phyloP scores from a whole-genome alignment of 2,113 vertebrate species.

The Ellobius talpinus region DNA sequence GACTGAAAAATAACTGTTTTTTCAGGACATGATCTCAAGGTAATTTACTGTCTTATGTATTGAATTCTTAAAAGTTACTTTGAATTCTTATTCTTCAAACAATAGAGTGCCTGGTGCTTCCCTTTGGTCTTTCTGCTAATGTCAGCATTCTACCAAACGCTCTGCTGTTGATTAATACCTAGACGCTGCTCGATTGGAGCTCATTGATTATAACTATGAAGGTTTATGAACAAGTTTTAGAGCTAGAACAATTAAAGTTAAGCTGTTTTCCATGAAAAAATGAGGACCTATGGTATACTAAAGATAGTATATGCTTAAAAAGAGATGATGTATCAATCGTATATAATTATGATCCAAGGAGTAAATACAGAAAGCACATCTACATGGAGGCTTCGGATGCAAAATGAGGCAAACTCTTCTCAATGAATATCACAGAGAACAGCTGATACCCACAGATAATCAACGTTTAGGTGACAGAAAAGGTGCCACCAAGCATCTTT shows the following conservation, averaged over 20 bases:
- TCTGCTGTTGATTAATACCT: background rate
- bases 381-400: background rate
- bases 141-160: background rate
- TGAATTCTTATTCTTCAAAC: background rate
- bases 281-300: background rate
- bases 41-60: background rate
- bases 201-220: background rate
- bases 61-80: background rate
- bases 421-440: background rate
- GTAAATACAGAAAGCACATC: background rate
- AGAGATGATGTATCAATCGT: background rate
- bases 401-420: background rate
- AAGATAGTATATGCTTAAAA: background rate
- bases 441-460: background rate
- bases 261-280: conserved; percentile 29
- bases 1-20: background rate
- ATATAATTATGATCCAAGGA: background rate
- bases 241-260: conserved; percentile 44
- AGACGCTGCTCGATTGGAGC: background rate
- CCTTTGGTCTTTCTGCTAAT: background rate
- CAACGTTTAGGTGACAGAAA: background rate
- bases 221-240: background rate
- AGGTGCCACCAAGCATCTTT: background rate
- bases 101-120: background rate
- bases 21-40: background rate